Percentiles rank a stretch among this genome's conserved stretches.
phyloP scores from a whole-genome alignment of 2,113 vertebrate genomes.

The Podarcis cretensis region DNA sequence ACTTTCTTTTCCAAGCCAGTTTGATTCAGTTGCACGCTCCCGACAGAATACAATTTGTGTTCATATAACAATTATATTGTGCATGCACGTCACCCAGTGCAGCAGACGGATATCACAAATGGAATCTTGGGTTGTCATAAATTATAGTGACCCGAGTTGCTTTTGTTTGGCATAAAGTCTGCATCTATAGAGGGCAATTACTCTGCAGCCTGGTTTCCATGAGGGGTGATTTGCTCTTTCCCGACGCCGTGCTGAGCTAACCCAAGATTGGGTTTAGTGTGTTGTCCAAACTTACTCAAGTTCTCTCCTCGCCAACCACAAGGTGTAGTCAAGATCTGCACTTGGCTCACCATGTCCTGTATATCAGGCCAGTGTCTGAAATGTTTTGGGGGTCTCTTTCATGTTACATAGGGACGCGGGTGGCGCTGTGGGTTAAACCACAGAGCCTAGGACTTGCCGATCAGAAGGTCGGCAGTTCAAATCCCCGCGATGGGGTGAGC shows the following conservation, averaged over 20 bases:
- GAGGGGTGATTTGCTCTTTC: too few species aligned
- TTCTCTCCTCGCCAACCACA: too few species aligned
- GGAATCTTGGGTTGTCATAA: not conserved
- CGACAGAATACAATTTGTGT: not conserved
- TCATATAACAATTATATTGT: not conserved
- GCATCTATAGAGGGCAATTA: not conserved
- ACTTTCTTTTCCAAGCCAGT: not conserved
- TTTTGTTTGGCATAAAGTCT: not conserved
- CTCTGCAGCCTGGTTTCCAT: not conserved
- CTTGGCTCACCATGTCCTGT: too few species aligned
- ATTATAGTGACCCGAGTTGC: not conserved
- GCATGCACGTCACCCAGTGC: not conserved
- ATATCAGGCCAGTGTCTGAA: not conserved
- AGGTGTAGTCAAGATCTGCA: too few species aligned
- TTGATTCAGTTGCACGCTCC: not conserved
- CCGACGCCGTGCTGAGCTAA: too few species aligned
- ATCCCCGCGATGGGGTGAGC: too few species aligned
- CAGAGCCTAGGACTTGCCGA: too few species aligned
- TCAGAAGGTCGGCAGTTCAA: too few species aligned
- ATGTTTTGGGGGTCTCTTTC: not conserved
- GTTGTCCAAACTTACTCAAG: too few species aligned
- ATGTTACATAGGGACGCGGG: not conserved
- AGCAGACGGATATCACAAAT: not conserved
- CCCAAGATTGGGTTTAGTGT: too few species aligned
- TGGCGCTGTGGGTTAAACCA: too few species aligned